Conservation (phyloP, 2,888 invertebrate genomes). For the Philonicus albiceps region DNA sequence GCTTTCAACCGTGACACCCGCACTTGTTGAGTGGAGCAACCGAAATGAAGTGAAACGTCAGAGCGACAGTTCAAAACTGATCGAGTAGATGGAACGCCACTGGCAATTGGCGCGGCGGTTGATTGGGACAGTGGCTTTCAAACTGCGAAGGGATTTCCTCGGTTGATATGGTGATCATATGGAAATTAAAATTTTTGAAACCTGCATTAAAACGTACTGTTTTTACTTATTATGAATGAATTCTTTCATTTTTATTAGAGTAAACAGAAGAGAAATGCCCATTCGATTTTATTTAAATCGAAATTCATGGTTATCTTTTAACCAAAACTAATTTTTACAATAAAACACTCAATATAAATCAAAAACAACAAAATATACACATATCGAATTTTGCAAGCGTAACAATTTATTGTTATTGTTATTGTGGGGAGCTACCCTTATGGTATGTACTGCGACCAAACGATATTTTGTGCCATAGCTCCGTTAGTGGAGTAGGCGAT, state of each 20-base stretch:
- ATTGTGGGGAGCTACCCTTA: no score
- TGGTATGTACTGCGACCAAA: no score
- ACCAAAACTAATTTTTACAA: no score
- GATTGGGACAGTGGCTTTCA: neutral
- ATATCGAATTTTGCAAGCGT: no score
- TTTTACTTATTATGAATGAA: neutral
- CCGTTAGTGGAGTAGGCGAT: no score
- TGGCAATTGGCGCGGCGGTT: neutral
- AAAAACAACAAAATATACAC: no score
- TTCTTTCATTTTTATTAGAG: neutral
- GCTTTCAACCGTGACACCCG: neutral
- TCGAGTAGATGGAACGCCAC: neutral
- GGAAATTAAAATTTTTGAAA: neutral
- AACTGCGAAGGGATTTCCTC: neutral
- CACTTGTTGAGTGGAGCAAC: neutral
- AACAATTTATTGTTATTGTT: no score
- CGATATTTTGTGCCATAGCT: no score
- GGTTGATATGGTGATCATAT: neutral
- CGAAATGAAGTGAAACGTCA: neutral
- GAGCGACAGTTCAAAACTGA: neutral
- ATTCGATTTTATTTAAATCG: neutral
- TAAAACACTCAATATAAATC: no score
- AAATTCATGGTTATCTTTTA: neutral
- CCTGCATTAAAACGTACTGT: neutral
- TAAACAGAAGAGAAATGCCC: neutral